Percentiles rank a stretch among this genome's conserved stretches.
phyloP scores from a whole-genome alignment of 2,888 invertebrate species.

The Acronicta alni region DNA sequence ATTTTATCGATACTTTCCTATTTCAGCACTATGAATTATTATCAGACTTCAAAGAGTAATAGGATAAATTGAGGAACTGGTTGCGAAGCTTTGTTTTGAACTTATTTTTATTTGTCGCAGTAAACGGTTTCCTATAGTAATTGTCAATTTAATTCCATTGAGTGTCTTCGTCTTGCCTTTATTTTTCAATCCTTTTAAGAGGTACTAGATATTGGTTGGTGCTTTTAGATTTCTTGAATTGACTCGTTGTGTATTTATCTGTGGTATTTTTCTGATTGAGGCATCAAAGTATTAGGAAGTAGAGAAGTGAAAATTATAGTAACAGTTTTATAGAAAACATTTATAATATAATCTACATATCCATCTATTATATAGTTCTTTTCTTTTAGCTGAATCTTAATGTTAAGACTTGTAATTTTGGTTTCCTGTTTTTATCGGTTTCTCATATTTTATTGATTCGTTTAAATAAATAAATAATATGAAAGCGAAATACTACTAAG shows the following conservation, averaged over 20 bases:
- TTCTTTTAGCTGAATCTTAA: no score
- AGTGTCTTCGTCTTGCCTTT: slow-evolving; percentile 6
- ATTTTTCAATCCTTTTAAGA: slow-evolving; percentile 17
- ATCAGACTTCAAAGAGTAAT: slow-evolving; percentile 57
- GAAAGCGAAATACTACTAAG: no score
- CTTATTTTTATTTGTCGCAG: slow-evolving; percentile 36
- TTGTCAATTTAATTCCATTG: slow-evolving; percentile 27
- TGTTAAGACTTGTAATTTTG: no score
- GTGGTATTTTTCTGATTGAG: no score
- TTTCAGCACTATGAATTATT: slow-evolving; percentile 52
- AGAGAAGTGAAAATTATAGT: no score
- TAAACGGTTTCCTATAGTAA: slow-evolving; percentile 7
- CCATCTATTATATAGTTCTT: no score
- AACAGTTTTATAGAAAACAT: no score
- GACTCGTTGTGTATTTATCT: not conserved
- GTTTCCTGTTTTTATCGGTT: no score
- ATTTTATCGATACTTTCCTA: not conserved
- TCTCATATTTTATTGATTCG: no score
- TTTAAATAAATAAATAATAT: no score
- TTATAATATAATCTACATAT: no score
- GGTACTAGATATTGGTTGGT: not conserved
- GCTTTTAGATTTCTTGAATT: not conserved
- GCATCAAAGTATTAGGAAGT: no score
- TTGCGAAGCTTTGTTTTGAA: slow-evolving; percentile 21
- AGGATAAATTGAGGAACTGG: slow-evolving; percentile 40